These are phyloP conservation scores for Acestrorhynchus altus DNA, from an alignment of 2,797 vertebrate genomes.

Conservation along the genomic window DNA sequence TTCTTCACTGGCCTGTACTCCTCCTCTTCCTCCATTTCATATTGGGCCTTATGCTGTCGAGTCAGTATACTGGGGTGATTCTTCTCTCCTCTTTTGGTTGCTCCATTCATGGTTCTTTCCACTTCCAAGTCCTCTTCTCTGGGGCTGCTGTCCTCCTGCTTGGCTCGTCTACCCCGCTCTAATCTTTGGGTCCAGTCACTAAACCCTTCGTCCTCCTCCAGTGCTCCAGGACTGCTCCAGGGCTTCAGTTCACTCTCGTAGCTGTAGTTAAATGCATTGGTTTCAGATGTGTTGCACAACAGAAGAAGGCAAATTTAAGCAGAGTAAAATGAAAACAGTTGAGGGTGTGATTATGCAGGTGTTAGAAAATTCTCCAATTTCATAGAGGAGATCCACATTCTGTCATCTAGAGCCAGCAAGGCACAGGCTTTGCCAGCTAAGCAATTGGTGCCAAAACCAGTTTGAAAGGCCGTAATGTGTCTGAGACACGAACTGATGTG, in stretches of 20 bases:
- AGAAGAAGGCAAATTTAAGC: neutral
- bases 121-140: slow-evolving; percentile 51
- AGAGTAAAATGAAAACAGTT: slow-evolving; percentile 25
- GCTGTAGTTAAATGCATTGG: slow-evolving; percentile 61
- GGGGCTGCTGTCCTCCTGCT: slow-evolving; percentile 64
- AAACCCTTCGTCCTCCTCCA: slow-evolving; percentile 95
- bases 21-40: slow-evolving; percentile 39
- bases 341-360: slow-evolving; percentile 26
- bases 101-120: slow-evolving; percentile 58
- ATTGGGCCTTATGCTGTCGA: slow-evolving; percentile 47
- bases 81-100: slow-evolving; percentile 32
- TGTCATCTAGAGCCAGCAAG: slow-evolving; percentile 14
- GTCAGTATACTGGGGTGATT: slow-evolving; percentile 27
- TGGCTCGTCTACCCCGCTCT: slow-evolving; percentile 75
- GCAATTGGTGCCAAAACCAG: slow-evolving; percentile 19
- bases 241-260: slow-evolving; percentile 75
- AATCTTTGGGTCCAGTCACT: slow-evolving; percentile 91
- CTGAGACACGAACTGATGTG: neutral
- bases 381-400: neutral
- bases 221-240: slow-evolving; percentile 65
- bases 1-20: slow-evolving; percentile 67
- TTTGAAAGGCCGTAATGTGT: neutral
- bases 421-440: slow-evolving; percentile 5
- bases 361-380: slow-evolving; percentile 9
- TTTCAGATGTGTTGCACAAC: slow-evolving; percentile 20